A percentile compares a stretch with the other conserved stretches of the same genome.
Evolutionary conservation across 2,888 invertebrate species (phyloP).

Genomic region (Ctena decussata): DNA sequence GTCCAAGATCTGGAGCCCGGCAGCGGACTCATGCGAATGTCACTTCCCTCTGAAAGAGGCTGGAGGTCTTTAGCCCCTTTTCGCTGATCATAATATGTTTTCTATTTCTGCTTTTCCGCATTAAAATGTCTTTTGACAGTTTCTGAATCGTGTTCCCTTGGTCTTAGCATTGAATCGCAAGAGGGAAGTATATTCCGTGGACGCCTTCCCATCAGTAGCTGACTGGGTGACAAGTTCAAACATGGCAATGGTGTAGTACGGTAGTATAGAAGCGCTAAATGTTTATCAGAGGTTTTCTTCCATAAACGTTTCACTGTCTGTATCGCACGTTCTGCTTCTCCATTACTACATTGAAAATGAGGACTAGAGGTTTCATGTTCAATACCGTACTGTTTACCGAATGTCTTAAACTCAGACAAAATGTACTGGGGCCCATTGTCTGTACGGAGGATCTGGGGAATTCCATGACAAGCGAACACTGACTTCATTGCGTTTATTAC

Average conservation of each 20-base stretch:
- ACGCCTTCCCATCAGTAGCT: slow-evolving; percentile 62
- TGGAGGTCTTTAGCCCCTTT: slow-evolving; percentile 35
- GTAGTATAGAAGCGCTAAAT: slow-evolving; percentile 55
- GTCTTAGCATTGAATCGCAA: slow-evolving; percentile 11
- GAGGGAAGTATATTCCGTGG: slow-evolving; percentile 62
- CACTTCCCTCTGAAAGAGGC: slow-evolving; percentile 25
- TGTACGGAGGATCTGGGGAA: slow-evolving; percentile 43
- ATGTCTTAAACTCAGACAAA: slow-evolving; percentile 42
- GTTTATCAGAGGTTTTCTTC: slow-evolving; percentile 57
- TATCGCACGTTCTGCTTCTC: slow-evolving; percentile 71
- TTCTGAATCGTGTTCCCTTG: neutral
- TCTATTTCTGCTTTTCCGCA: slow-evolving; percentile 46
- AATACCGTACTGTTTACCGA: slow-evolving; percentile 51
- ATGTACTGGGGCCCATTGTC: slow-evolving; percentile 63
- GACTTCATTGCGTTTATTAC: slow-evolving; percentile 36
- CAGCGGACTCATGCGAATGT: slow-evolving; percentile 26
- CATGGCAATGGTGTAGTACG: slow-evolving; percentile 61
- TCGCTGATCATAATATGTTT: slow-evolving; percentile 45
- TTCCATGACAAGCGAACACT: slow-evolving; percentile 49
- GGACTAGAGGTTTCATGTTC: slow-evolving; percentile 65
- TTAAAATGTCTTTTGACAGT: slow-evolving; percentile 38
- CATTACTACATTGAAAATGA: slow-evolving; percentile 63
- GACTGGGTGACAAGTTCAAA: slow-evolving; percentile 52
- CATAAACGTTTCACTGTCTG: slow-evolving; percentile 66
- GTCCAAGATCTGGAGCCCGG: slow-evolving; percentile 25